Evolutionary conservation across 2,113 vertebrate species (phyloP), one percentile per base, ranked within the genome.

Genomic region (Alexandromys fortis): DNA sequence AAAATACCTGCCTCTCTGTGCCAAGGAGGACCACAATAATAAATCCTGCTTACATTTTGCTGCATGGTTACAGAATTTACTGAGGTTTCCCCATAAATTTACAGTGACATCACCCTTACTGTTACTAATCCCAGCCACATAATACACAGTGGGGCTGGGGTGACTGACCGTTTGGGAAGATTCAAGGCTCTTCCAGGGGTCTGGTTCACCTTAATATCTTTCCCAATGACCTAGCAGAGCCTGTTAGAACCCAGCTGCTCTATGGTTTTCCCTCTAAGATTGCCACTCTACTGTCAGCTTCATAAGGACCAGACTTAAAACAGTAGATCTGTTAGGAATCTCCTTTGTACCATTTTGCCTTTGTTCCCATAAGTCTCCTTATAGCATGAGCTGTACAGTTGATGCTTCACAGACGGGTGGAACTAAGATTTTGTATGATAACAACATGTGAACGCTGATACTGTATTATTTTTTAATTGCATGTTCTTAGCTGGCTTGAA

Each of bases 211-310:
- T 78, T 6, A 33, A 45, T 11, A 42, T 24, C 52, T 28, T 55
- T 6, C 13, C n/a, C 12, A 7, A 0, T 11, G 7, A 11, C 5
- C 5, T 24, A 12, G 75, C 4, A 52, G 47, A 82, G 38, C 1
- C 21, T 22, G 1, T 70, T 81, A n/a, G n/a, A 75, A n/a, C 3
- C 45, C 8, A 42, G 7, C 8, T 63, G 17, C 10, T 38, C 5
- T 7, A 10, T 22, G 17, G 10, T 9, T 90, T 7, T 90, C 0
- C 16, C 42, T 47, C 12, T 35, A 11, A 22, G 49, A 65, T 1
- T 0, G 10, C 10, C 6, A 75, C 28, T 1, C 19, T 90, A 22
- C 42, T 38, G 16, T 52, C 2, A 61, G n/a, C 21, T 63, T 65
- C 30, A 22, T 4, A 63, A 70, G 7, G 30, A 28, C 42, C 16